Evolutionary conservation across 2,797 vertebrate species (phyloP).

Genomic region (Enteromius unitaeniatus): DNA sequence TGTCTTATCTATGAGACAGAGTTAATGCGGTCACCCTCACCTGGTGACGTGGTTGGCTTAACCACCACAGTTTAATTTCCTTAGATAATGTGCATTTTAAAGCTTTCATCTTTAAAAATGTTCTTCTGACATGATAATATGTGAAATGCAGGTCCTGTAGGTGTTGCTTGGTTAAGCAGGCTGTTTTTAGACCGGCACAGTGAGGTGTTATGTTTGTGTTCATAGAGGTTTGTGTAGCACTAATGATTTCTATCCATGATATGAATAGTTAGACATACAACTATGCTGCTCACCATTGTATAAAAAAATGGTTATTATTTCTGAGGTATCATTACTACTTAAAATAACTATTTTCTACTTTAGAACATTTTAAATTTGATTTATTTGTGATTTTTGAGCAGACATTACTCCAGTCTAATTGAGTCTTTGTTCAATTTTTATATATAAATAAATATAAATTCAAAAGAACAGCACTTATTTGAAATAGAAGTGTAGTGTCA

Average conservation of each 20-base stretch:
- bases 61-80: neutral
- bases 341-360: neutral
- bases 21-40: slow-evolving; percentile 8
- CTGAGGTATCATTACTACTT: neutral
- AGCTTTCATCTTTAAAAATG: neutral
- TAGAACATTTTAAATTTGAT: neutral
- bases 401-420: neutral
- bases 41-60: neutral
- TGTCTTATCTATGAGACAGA: slow-evolving; percentile 16
- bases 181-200: neutral
- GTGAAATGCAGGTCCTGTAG: neutral
- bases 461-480: neutral
- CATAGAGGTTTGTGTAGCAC: neutral
- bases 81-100: neutral
- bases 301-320: neutral
- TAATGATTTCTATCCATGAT: neutral
- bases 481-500: neutral
- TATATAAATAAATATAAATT: neutral
- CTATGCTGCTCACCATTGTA: neutral
- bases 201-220: neutral
- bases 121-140: neutral
- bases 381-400: neutral
- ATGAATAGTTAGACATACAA: neutral
- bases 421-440: no score
- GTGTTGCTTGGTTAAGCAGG: neutral